Evolutionary conservation across 2,113 vertebrate genomes (phyloP).

Genomic region (Antechinus flavipes): DNA sequence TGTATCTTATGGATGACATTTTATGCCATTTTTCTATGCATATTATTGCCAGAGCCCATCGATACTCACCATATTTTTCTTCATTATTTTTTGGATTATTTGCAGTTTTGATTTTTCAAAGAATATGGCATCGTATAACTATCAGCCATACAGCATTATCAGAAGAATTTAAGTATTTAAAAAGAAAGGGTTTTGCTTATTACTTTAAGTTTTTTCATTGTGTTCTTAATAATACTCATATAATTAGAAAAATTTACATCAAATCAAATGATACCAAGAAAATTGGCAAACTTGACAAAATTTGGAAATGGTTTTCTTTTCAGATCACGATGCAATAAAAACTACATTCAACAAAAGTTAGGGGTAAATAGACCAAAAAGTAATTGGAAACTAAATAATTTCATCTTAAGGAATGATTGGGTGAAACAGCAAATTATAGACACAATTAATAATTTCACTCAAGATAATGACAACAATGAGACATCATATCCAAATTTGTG

Average conservation of each 20-base stretch:
- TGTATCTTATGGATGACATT: not conserved
- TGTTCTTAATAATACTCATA: not conserved
- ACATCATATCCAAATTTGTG: too few relatives aligned
- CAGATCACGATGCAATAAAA: too few relatives aligned
- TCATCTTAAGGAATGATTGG: too few relatives aligned
- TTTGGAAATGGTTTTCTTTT: not conserved
- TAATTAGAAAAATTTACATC: not conserved
- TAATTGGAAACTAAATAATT: too few relatives aligned
- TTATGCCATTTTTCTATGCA: not conserved
- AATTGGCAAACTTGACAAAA: not conserved
- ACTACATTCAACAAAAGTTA: too few relatives aligned
- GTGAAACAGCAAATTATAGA: too few relatives aligned
- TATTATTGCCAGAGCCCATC: not conserved
- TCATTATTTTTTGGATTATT: not conserved
- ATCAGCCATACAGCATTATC: not conserved
- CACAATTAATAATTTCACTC: too few relatives aligned
- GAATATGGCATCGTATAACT: not conserved
- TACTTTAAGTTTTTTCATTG: not conserved
- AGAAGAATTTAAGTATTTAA: not conserved
- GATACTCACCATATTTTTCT: not conserved
- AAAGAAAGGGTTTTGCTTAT: not conserved
- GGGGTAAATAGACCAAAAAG: too few relatives aligned
- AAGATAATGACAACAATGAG: too few relatives aligned
- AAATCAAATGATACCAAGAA: not conserved
- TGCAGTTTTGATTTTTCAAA: not conserved